These are phyloP conservation scores for Xylocopa sonorina DNA, from an alignment of 1,140 invertebrate genomes.

Conservation along the genomic window DNA sequence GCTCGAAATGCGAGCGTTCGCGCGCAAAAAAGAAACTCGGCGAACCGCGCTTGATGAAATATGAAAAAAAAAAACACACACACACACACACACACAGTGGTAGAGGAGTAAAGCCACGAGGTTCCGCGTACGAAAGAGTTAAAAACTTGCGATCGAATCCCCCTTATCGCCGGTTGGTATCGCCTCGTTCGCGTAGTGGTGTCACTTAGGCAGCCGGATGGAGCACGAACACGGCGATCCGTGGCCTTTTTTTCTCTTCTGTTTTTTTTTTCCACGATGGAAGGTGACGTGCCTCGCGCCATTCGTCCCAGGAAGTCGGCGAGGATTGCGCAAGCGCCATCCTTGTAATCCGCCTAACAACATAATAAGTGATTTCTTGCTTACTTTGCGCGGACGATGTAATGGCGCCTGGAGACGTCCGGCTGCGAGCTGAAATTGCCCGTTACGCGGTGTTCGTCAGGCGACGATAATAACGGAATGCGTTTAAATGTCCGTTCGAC, in stretches of 20 bases:
- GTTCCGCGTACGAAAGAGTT: neutral
- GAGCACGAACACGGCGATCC: neutral
- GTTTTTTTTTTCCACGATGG: neutral
- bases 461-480: conserved; percentile 50
- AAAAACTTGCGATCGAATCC: neutral
- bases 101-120: neutral
- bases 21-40: too few relatives aligned
- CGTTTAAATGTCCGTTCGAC: conserved; percentile 6
- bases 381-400: conserved; percentile 49
- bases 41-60: neutral
- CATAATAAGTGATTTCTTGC: conserved; percentile 65
- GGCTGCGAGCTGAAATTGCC: conserved; percentile 50
- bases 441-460: conserved; percentile 44
- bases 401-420: conserved; percentile 40
- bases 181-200: conserved; percentile 10
- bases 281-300: conserved; percentile 7
- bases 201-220: conserved; percentile 6
- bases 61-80: neutral
- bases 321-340: conserved; percentile 53
- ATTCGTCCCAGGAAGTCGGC: conserved; percentile 49
- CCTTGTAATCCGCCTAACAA: conserved; percentile 62
- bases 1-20: neutral
- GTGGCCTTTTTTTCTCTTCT: neutral
- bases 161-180: neutral
- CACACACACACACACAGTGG: neutral